These are phyloP conservation scores for Paedocypris sp. DNA, from an alignment of 2,113 vertebrate genomes.

Conservation along the genomic window DNA sequence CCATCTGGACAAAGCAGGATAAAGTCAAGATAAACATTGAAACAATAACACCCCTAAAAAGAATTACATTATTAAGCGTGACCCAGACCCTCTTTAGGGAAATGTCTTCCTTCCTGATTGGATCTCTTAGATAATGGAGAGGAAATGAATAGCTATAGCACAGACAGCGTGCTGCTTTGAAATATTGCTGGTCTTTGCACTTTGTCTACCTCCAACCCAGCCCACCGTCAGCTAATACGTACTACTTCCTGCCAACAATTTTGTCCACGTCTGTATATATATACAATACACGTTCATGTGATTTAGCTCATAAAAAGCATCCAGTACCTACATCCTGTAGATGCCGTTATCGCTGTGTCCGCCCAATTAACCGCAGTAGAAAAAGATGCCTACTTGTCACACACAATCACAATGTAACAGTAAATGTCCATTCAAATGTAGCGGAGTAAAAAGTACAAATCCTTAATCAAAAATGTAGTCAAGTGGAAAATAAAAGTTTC, in stretches of 20 bases:
- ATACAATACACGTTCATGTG: no score
- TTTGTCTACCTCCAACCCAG: not conserved
- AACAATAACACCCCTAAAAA: constrained; percentile 39
- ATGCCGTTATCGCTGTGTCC: no score
- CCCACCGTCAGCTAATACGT: not conserved
- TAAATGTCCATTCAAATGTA: no score
- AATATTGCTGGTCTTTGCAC: constrained; percentile 16
- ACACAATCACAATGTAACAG: no score
- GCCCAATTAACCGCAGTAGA: no score
- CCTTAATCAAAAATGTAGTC: no score
- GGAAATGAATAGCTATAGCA: constrained; percentile 8
- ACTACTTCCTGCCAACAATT: not conserved
- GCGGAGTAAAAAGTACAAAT: no score
- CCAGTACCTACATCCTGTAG: no score
- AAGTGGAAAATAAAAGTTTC: no score
- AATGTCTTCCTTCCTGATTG: constrained; percentile 37
- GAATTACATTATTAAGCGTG: constrained; percentile 45
- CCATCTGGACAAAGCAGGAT: constrained; percentile 37
- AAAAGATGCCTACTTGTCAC: no score
- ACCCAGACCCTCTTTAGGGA: constrained; percentile 38
- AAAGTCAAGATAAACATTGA: constrained; percentile 48
- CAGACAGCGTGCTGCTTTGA: not conserved
- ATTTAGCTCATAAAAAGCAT: no score
- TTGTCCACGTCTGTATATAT: no score
- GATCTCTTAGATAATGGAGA: constrained; percentile 12